Base-by-base conservation (phyloP, 2,888 invertebrate genomes). In the Osmoderma eremita region DNA sequence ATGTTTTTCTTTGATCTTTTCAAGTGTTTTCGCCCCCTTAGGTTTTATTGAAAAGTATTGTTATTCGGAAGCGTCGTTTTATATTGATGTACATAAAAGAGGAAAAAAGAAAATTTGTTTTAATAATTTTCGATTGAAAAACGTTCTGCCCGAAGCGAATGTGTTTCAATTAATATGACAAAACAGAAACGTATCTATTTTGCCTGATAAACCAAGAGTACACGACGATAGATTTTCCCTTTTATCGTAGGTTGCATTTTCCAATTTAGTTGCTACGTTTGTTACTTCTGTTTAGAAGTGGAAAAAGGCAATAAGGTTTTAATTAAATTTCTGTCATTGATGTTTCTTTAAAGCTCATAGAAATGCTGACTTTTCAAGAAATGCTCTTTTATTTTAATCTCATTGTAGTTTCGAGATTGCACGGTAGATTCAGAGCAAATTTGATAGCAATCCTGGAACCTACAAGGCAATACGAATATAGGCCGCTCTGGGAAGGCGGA, bases 271-370 rank as follows among this genome's bases (percentile, higher is more conserved):
- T 30, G 10, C 30, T 30, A 10, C 30, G 10, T 8, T 8, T 8
- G 30, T n/a, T n/a, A n/a, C n/a, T n/a, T n/a, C n/a, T n/a, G n/a
- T n/a, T n/a, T n/a, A n/a, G 53, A 8, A 15, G 3, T 10, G 17
- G 15, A 17, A 53, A 30, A 36, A 15, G 36, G 15, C 18, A 53
- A 30, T 17, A 38, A 36, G 15, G 17, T 53, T 53, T 53, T 53
- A 53, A 53, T 53, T 53, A 53, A 53, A 53, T 53, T 30, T 53
- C 36, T 38, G 53, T 17, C 53, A 18, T 53, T 53, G 53, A 53
- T 53, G 53, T 53, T 53, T 18, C 53, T 53, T 12, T 15, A 30
- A 17, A 53, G n/a, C 24, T 50, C 22, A 24, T 24, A 50, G 1
- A 50, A 50, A 24, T 22, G 15, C 50, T 50, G 50, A 3, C 15